Evolutionary conservation across 92 coral and sea anemone species (phyloP), one percentile per base, ranked within the genome.

Genomic region (Epizoanthus scotinus): DNA sequence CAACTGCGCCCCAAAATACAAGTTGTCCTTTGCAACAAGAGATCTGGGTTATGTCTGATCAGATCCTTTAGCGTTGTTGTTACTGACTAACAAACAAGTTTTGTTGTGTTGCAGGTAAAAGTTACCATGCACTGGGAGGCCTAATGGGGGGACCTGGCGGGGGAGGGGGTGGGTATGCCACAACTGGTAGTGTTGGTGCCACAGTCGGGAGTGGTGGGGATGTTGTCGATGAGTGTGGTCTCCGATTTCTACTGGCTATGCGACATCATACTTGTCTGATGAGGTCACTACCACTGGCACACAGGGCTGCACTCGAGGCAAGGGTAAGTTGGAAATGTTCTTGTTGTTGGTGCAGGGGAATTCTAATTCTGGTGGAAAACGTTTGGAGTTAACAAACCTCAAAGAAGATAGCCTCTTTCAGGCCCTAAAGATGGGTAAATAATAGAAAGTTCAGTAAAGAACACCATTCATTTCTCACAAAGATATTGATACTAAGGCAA

Each of bases 121-220:
- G 85, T 75, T 89, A 87, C 83, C 84, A 78, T 55, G 74, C 86
- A 65, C 73, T 84, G 6, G 86, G 92, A 31, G 96, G 98, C 72
- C 85, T 96, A n/a, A 93, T 96, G 93, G 99, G 99, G 38, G 99
- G 99, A 21, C 99, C 99, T 28, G 94, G 99, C 72, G 96, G 99
- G 78, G 99, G 99, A 21, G 99, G 99, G 80, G 99, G 99, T 81
- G 99, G 99, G 44, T 95, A 95, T 82, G 99, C 99, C 24, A 95
- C 99, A 0, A 95, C 99, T 54, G 99, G 99, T 55, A 95, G 99
- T 77, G 88, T 95, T 56, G 99, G 99, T 73, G 99, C 99, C 82
- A 93, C 99, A 64, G 99, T 88, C 81, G 99, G 99, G 83, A 95
- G 99, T 84, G 99, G 99, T 71, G 99, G 99, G 82, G 99, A 95